Conservation (phyloP, 2,888 invertebrate species). For the Trachelus tabidus region DNA sequence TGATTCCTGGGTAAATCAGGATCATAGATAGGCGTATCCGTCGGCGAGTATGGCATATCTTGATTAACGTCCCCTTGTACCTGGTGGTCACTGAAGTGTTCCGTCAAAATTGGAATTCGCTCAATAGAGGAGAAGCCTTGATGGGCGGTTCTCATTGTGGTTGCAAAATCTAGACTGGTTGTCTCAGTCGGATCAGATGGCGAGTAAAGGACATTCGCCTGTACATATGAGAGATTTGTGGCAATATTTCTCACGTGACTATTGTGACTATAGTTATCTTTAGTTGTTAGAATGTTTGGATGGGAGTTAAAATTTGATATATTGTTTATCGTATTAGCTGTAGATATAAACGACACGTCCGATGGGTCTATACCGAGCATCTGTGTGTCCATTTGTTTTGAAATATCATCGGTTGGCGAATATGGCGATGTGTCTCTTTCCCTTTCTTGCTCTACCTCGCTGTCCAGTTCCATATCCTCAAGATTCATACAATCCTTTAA, state of each 20-base stretch:
- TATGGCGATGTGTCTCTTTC: slow-evolving; percentile 52
- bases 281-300: background rate
- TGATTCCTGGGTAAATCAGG: slow-evolving; percentile 35
- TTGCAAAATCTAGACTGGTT: background rate
- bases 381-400: slow-evolving; percentile 38
- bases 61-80: background rate
- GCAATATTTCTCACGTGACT: background rate
- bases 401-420: slow-evolving; percentile 57
- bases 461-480: slow-evolving; percentile 62
- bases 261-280: background rate
- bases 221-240: slow-evolving; percentile 3
- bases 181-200: slow-evolving; percentile 31
- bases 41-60: slow-evolving; percentile 52
- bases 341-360: slow-evolving; percentile 42
- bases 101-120: background rate
- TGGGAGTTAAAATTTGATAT: background rate
- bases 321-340: background rate
- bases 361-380: slow-evolving; percentile 48
- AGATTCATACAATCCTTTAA: slow-evolving; percentile 33
- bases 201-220: slow-evolving; percentile 29
- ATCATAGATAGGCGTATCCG: slow-evolving; percentile 49
- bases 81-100: background rate
- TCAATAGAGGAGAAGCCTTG: slow-evolving; percentile 1
- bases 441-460: slow-evolving; percentile 53
- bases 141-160: slow-evolving; percentile 2